Percentiles rank a stretch among this genome's conserved stretches.
Evolutionary conservation across 1,140 invertebrate species (phyloP).

Genomic region (Rhynchophorus ferrugineus): DNA sequence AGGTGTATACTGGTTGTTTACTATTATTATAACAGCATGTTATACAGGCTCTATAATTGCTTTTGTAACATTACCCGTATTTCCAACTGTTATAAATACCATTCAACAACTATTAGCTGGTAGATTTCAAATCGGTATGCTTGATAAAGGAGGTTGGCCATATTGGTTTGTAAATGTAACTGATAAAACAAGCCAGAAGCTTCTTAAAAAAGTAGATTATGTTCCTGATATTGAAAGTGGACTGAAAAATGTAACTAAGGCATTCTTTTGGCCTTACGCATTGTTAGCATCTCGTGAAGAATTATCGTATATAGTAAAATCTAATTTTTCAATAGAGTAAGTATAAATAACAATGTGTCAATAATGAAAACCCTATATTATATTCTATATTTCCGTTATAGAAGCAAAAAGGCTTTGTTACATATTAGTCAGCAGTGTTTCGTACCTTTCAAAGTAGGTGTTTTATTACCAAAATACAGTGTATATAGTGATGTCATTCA

Average conservation of each 20-base stretch:
- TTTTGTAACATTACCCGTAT: constrained; percentile 66
- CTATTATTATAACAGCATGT: constrained; percentile 69
- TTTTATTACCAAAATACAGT: constrained; percentile 52
- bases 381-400: constrained; percentile 20
- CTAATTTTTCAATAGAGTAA: constrained; percentile 56
- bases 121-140: constrained; percentile 53
- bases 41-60: constrained; percentile 74
- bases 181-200: constrained; percentile 47
- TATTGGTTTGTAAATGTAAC: constrained; percentile 57
- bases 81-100: constrained; percentile 59
- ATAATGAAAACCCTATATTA: neutral
- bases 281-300: constrained; percentile 60
- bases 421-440: constrained; percentile 66
- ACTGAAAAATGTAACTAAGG: constrained; percentile 58
- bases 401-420: constrained; percentile 51
- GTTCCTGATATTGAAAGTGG: constrained; percentile 55
- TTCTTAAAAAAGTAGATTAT: constrained; percentile 57
- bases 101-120: constrained; percentile 51
- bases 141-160: constrained; percentile 64
- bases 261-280: constrained; percentile 65
- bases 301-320: constrained; percentile 59
- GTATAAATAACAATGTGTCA: neutral
- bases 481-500: constrained; percentile 53
- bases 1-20: constrained; percentile 72
- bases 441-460: constrained; percentile 55